phyloP scores from a whole-genome alignment of 2,888 invertebrate species.

The Germaria angustata region DNA sequence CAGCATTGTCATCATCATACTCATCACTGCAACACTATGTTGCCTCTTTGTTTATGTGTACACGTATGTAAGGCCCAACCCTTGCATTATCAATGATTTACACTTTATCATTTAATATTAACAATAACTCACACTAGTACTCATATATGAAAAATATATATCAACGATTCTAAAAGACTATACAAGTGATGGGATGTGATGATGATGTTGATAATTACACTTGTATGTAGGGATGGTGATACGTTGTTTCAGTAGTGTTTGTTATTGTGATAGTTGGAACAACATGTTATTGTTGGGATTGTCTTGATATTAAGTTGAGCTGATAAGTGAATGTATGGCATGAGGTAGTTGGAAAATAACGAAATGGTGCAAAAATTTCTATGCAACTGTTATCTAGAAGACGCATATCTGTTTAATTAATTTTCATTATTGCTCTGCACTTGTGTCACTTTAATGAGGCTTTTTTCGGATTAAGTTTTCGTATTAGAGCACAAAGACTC shows the following conservation, averaged over 20 bases:
- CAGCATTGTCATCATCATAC: not conserved
- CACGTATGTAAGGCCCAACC: too few species aligned
- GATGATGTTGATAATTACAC: not conserved
- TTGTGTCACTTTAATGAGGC: not conserved
- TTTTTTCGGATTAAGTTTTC: not conserved
- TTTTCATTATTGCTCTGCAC: conserved; percentile 9
- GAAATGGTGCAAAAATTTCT: conserved; percentile 23
- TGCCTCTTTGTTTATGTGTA: not conserved
- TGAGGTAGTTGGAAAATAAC: not conserved
- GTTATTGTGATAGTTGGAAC: not conserved
- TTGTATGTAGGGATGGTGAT: not conserved
- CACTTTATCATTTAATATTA: conserved; percentile 53
- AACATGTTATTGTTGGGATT: conserved; percentile 26
- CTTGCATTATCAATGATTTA: conserved; percentile 46
- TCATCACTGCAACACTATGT: not conserved
- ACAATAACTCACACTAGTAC: conserved; percentile 24
- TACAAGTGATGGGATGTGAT: conserved; percentile 9
- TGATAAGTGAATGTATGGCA: conserved; percentile 4
- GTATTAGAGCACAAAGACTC: too few species aligned
- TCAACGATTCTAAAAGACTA: not conserved
- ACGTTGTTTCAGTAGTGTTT: conserved; percentile 1
- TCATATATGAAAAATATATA: not conserved
- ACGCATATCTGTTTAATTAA: not conserved
- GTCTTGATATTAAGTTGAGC: conserved; percentile 31
- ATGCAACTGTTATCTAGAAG: not conserved